These are phyloP conservation scores for Dasyprocta punctata DNA, from an alignment of 2,113 vertebrate species.

Conservation along the genomic window DNA sequence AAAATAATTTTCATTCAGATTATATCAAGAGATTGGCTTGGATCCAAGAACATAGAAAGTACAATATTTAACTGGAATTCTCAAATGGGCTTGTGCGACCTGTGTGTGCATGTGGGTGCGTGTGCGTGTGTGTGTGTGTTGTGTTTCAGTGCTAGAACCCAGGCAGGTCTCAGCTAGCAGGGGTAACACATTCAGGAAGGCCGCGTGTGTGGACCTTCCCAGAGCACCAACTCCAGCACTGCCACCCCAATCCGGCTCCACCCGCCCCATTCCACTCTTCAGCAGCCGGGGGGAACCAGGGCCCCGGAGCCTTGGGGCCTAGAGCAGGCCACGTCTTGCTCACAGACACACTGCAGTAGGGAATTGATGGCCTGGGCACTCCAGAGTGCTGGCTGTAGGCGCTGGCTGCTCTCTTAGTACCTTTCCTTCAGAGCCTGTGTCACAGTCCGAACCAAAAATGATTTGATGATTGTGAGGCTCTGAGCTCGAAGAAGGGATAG, in stretches of 20 bases:
- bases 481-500: background rate
- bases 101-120: too few species aligned
- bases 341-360: fast-evolving
- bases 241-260: background rate
- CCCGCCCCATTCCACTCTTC: fast-evolving
- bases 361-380: fast-evolving
- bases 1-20: background rate
- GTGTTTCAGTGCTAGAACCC: background rate
- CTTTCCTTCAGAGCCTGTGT: background rate
- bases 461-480: fast-evolving
- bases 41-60: conserved; percentile 33
- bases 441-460: background rate
- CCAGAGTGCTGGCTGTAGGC: background rate
- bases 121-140: fast-evolving
- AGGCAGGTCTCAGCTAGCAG: background rate
- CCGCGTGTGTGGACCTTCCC: too few species aligned
- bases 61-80: background rate
- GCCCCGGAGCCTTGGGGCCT: fast-evolving
- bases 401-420: fast-evolving
- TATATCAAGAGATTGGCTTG: background rate
- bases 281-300: fast-evolving
- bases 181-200: too few species aligned
- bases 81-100: background rate
- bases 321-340: fast-evolving
- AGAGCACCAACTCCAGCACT: background rate